Conservation (phyloP, 2,113 vertebrate genomes). For the Varanus komodoensis region DNA sequence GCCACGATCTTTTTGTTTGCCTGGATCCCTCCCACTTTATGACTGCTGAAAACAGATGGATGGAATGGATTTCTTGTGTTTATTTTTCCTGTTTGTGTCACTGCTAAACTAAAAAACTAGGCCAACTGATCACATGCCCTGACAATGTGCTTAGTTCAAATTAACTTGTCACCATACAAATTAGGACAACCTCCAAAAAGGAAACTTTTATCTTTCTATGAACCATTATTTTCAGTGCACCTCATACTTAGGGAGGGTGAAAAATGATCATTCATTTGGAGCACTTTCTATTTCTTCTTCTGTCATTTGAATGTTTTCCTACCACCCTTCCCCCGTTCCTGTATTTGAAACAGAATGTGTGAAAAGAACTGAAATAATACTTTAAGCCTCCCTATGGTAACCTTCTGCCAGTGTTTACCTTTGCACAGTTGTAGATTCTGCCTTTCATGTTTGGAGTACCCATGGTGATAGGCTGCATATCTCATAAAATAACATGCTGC, state of each 20-base stretch:
- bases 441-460: slow-evolving; percentile 38
- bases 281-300: slow-evolving; percentile 27
- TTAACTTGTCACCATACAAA: neutral
- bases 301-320: neutral
- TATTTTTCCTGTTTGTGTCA: slow-evolving; percentile 11
- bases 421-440: slow-evolving; percentile 11
- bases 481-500: slow-evolving; percentile 35
- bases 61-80: neutral
- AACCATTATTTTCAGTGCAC: neutral
- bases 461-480: slow-evolving; percentile 17
- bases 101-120: slow-evolving; percentile 12
- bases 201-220: neutral
- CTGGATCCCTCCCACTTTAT: neutral
- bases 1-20: neutral
- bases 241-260: slow-evolving; percentile 10
- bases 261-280: slow-evolving; percentile 29
- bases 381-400: slow-evolving; percentile 66
- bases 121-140: neutral
- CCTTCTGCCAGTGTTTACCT: slow-evolving; percentile 65
- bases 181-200: slow-evolving; percentile 27
- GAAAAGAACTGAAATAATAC: slow-evolving; percentile 15
- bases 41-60: neutral
- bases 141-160: slow-evolving; percentile 37
- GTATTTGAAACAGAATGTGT: slow-evolving; percentile 59
- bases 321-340: slow-evolving; percentile 39